phyloP scores from a whole-genome alignment of 2,797 vertebrate species.

The Anas flavirostris region DNA sequence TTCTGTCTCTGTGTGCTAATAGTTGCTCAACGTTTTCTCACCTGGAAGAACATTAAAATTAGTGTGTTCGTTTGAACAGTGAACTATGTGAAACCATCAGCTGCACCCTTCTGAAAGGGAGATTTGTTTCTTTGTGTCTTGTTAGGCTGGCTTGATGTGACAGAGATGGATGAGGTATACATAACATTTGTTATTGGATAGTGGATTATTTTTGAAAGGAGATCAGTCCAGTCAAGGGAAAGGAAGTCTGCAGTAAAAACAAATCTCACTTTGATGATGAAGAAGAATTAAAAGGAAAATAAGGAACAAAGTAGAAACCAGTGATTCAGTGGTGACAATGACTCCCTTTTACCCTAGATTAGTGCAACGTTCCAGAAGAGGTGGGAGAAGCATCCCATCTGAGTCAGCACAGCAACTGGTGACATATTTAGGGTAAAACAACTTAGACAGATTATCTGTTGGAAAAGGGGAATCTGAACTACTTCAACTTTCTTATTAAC shows the following conservation, averaged over 20 bases:
- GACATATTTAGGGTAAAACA: background rate
- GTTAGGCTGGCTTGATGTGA: rapidly evolving
- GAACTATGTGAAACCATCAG: background rate
- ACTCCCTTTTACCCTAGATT: background rate
- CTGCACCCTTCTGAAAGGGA: constrained; percentile 4
- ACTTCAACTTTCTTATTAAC: background rate
- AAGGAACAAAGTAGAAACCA: background rate
- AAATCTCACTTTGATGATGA: constrained; percentile 33
- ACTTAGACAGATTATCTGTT: background rate
- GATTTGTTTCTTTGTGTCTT: background rate
- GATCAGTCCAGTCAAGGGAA: constrained; percentile 7
- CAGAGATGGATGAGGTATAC: background rate
- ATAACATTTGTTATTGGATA: background rate
- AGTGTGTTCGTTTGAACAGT: rapidly evolving
- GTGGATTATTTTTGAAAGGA: constrained; percentile 15
- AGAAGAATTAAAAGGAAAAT: constrained; percentile 3
- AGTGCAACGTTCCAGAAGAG: background rate
- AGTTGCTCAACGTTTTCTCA: background rate
- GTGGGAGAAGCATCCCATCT: background rate
- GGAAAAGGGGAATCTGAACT: background rate
- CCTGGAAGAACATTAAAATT: background rate
- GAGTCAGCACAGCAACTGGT: background rate
- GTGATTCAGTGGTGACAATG: constrained; percentile 7
- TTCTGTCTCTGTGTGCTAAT: background rate
- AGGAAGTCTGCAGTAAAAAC: background rate